A percentile compares a stretch with the other conserved stretches of the same genome.
Conservation (phyloP, 2,797 vertebrate genomes). For the Epinephelus coioides region DNA sequence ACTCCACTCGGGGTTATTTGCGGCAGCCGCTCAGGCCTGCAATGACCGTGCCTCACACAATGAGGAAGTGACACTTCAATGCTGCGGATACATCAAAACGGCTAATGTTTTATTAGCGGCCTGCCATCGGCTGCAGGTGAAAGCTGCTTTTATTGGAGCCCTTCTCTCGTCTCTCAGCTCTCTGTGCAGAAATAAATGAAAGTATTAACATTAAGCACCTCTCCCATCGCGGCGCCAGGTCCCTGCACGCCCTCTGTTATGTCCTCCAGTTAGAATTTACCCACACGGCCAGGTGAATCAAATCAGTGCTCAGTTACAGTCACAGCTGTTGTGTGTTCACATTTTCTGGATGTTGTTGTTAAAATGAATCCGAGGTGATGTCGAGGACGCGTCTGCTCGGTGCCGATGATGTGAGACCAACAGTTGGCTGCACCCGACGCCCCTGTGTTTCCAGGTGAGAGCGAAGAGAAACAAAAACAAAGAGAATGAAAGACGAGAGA, state of each 20-base stretch:
- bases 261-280: constrained; percentile 71
- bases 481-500: constrained; percentile 5
- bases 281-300: constrained; percentile 41
- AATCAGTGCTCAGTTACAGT: constrained; percentile 30
- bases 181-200: constrained; percentile 76
- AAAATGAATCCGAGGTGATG: constrained; percentile 28
- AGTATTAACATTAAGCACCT: constrained; percentile 79
- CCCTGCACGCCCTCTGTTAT: constrained; percentile 38
- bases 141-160: constrained; percentile 71
- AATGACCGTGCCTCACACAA: constrained; percentile 58
- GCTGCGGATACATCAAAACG: constrained; percentile 75
- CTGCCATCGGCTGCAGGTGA: constrained; percentile 75
- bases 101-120: constrained; percentile 79
- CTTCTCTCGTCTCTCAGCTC: constrained; percentile 29
- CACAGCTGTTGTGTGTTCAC: constrained; percentile 25
- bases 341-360: constrained; percentile 16
- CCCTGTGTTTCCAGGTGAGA: not conserved
- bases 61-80: constrained; percentile 75
- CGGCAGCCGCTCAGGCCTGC: constrained; percentile 51
- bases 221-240: constrained; percentile 49
- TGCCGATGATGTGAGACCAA: not conserved
- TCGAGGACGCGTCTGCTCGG: not conserved
- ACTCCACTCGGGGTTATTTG: constrained; percentile 14
- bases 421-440: not conserved
- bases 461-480: not conserved